These are phyloP conservation scores for Chrysopilus asiliformis DNA, from an alignment of 2,888 invertebrate genomes.

Conservation along the genomic window DNA sequence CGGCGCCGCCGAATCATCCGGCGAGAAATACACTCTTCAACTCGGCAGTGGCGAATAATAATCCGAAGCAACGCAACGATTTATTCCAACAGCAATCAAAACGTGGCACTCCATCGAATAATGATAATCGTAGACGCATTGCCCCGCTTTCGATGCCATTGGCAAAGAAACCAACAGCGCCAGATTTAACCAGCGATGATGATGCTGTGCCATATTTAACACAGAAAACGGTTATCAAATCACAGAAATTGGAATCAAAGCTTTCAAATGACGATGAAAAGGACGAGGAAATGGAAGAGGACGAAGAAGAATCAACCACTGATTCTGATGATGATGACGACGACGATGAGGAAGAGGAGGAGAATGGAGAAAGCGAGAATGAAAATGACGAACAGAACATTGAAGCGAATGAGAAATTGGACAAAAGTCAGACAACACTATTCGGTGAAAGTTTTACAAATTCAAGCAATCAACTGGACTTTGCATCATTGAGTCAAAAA, in stretches of 20 bases:
- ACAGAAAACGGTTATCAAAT: slow-evolving; percentile 40
- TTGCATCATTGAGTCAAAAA: slow-evolving; percentile 18
- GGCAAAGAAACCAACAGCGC: slow-evolving; percentile 20
- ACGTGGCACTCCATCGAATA: not conserved
- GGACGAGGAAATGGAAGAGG: slow-evolving; percentile 4
- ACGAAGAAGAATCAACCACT: not conserved
- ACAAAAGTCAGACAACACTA: slow-evolving; percentile 6
- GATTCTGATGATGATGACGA: slow-evolving; percentile 11
- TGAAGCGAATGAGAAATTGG: not conserved
- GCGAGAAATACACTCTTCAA: not conserved
- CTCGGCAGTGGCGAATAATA: not conserved
- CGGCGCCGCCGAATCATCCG: not conserved
- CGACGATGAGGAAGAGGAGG: slow-evolving; percentile 11
- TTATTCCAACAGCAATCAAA: too few relatives aligned
- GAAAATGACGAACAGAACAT: not conserved
- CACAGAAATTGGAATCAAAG: slow-evolving; percentile 23
- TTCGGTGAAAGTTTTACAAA: slow-evolving; percentile 18
- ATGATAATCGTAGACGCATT: slow-evolving; percentile 20
- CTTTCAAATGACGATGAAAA: slow-evolving; percentile 5
- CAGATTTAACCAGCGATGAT: slow-evolving; percentile 22
- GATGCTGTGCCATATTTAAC: slow-evolving; percentile 30
- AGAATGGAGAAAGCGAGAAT: slow-evolving; percentile 1
- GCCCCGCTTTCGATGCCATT: slow-evolving; percentile 29
- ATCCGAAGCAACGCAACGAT: not conserved
- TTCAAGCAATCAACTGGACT: slow-evolving; percentile 19